Evolutionary conservation across 1,140 invertebrate genomes (phyloP).

Genomic region (Heliconius congener): DNA sequence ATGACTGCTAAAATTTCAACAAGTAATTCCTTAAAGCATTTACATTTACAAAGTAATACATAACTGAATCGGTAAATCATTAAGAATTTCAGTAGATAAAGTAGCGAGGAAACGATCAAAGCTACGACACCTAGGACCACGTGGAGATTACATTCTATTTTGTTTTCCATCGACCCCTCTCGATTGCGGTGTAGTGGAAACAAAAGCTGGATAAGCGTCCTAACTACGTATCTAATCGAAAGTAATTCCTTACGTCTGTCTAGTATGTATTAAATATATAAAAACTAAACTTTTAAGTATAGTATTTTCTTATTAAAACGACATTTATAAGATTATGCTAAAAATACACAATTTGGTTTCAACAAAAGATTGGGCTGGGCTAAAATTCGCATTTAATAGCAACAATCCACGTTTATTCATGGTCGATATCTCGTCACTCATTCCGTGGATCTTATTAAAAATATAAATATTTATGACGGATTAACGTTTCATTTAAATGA

Average conservation of each 20-base stretch:
- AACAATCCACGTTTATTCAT: not conserved
- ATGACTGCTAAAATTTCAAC: not conserved
- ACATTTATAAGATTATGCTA: not conserved
- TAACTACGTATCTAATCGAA: conserved; percentile 24
- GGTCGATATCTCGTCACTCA: not conserved
- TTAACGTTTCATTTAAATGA: not conserved
- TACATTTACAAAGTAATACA: not conserved
- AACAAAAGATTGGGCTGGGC: not conserved
- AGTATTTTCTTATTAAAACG: too few species aligned
- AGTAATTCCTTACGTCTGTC: not conserved
- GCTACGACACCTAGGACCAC: conserved; percentile 18
- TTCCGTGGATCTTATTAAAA: not conserved
- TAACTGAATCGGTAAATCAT: not conserved
- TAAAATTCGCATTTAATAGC: not conserved
- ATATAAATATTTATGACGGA: conserved; percentile 7
- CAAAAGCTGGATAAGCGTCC: conserved; percentile 37
- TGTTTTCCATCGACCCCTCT: conserved; percentile 38
- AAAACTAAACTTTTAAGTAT: too few species aligned
- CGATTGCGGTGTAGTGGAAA: conserved; percentile 32
- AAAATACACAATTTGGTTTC: not conserved
- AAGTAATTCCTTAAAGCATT: not conserved
- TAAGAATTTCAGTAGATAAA: not conserved
- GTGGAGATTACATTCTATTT: conserved; percentile 39
- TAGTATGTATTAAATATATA: not conserved
- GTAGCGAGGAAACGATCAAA: conserved; percentile 21